These are phyloP conservation scores for Abrostola tripartita DNA, from an alignment of 2,888 invertebrate genomes.

Conservation along the genomic window DNA sequence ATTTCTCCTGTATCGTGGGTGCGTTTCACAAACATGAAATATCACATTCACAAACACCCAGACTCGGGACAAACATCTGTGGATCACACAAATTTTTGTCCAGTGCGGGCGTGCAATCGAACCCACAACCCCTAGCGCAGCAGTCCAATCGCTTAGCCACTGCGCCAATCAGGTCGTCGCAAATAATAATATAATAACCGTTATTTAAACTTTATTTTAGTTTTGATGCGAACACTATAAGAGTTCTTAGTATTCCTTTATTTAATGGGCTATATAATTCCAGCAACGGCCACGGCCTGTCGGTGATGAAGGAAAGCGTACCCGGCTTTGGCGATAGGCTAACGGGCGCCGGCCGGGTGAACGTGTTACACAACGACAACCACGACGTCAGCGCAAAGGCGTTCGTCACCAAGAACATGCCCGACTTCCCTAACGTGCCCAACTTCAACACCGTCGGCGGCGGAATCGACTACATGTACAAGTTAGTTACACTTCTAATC, in stretches of 20 bases:
- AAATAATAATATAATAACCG: not conserved
- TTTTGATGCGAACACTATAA: not conserved
- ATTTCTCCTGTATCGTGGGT: too few species aligned
- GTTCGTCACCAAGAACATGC: slow-evolving; percentile 44
- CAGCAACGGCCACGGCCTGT: slow-evolving; percentile 24
- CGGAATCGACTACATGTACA: slow-evolving; percentile 45
- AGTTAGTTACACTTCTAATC: slow-evolving; percentile 3
- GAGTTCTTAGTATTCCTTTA: not conserved
- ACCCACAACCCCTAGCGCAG: too few species aligned
- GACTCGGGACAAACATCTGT: too few species aligned
- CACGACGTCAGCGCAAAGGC: slow-evolving; percentile 34
- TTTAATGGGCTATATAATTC: not conserved
- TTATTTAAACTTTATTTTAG: not conserved
- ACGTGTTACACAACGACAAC: slow-evolving; percentile 17
- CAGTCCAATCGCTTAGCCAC: too few species aligned
- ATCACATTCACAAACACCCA: too few species aligned
- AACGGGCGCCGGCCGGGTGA: slow-evolving; percentile 33
- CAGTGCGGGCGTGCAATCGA: too few species aligned
- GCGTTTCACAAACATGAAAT: too few species aligned
- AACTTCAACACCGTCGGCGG: slow-evolving; percentile 46
- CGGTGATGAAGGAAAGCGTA: slow-evolving; percentile 19
- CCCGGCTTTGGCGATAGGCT: slow-evolving; percentile 12
- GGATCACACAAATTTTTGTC: too few species aligned
- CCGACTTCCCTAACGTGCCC: slow-evolving; percentile 22
- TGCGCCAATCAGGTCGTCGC: too few species aligned